phyloP scores from a whole-genome alignment of 2,888 invertebrate species.

The Eristalis pertinax region DNA sequence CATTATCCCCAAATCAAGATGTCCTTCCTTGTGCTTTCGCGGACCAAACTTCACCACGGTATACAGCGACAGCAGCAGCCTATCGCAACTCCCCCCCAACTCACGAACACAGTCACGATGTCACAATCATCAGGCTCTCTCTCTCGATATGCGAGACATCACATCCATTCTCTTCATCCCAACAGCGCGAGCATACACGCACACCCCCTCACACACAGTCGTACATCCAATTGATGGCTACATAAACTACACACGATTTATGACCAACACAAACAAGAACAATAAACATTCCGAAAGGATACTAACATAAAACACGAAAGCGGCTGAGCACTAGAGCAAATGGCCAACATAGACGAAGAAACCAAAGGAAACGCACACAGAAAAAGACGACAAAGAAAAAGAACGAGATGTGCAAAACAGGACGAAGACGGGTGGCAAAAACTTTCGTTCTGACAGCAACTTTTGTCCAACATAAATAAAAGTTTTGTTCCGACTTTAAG shows the following conservation, averaged over 20 bases:
- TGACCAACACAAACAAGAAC: slow-evolving; percentile 78
- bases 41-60: slow-evolving; percentile 41
- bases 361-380: slow-evolving; percentile 66
- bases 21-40: slow-evolving; percentile 44
- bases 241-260: slow-evolving; percentile 81
- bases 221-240: slow-evolving; percentile 64
- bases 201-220: slow-evolving; percentile 34
- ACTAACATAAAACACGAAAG: slow-evolving; percentile 71
- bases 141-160: slow-evolving; percentile 6
- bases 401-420: slow-evolving; percentile 70
- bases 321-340: slow-evolving; percentile 73
- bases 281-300: slow-evolving; percentile 72
- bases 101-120: not conserved
- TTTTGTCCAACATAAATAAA: slow-evolving; percentile 81
- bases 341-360: slow-evolving; percentile 72
- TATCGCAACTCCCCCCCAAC: not conserved
- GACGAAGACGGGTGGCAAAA: slow-evolving; percentile 76
- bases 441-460: slow-evolving; percentile 78
- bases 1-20: not conserved
- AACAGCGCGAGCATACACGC: slow-evolving; percentile 25
- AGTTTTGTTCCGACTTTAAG: slow-evolving; percentile 80
- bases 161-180: slow-evolving; percentile 55
- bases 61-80: not conserved
- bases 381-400: slow-evolving; percentile 72
- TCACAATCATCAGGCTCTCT: slow-evolving; percentile 10